phyloP scores from a whole-genome alignment of 2,113 vertebrate genomes.

The Myotis yumanensis region DNA sequence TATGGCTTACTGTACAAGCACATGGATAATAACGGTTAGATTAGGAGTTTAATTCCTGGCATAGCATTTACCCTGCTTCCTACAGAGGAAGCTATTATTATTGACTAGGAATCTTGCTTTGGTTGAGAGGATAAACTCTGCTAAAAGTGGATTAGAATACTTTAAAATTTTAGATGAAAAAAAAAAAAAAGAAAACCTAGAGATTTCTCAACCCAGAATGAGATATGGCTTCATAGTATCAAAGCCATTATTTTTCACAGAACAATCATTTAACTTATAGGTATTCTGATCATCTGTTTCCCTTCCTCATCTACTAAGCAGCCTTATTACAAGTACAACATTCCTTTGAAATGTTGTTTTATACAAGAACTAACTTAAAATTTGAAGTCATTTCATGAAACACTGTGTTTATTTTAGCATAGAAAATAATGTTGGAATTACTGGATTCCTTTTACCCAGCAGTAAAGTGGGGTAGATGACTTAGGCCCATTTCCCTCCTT shows the following conservation, averaged over 20 bases:
- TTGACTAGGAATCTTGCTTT: not conserved
- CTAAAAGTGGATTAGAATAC: not conserved
- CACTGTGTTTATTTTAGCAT: not conserved
- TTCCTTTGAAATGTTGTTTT: slow-evolving; percentile 4
- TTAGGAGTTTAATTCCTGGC: not conserved
- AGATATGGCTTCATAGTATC: not conserved
- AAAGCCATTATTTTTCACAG: not conserved
- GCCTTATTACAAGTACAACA: not conserved
- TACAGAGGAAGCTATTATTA: not conserved
- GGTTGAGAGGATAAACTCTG: not conserved
- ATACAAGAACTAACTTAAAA: slow-evolving; percentile 16
- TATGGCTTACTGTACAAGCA: not conserved
- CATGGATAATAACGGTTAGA: not conserved
- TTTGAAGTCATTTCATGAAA: slow-evolving; percentile 3
- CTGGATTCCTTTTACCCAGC: not conserved
- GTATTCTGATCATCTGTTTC: not conserved
- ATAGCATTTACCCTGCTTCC: not conserved
- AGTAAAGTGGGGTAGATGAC: not conserved
- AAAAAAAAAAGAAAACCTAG: not conserved
- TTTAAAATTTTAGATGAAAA: not conserved
- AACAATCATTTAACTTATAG: not conserved
- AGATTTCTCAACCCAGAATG: not conserved
- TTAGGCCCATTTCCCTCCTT: not conserved
- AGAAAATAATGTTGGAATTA: not conserved
- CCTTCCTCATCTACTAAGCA: not conserved